Base-by-base conservation (phyloP, 2,888 invertebrate species). In the Meloe dianella region DNA sequence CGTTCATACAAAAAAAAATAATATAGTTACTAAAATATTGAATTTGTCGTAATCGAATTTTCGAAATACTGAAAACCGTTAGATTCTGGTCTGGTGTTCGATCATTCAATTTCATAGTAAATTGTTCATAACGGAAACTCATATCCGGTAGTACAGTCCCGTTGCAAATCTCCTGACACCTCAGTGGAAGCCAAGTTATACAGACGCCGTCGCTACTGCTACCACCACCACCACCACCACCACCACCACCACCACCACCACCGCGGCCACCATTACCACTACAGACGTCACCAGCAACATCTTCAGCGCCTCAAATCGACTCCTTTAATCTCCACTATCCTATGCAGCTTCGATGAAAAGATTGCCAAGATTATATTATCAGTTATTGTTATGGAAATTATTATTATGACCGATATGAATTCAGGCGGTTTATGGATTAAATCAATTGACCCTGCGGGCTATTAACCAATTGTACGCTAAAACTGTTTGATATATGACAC, bases 51-150 rank as follows among this genome's bases (percentile, higher is more conserved):
- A 66, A 68, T 68, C 64, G 68, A 62, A 68, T 68, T 68, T 68
- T 63, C 58, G 65, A 66, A 65, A 66, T 68, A 27, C 63, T 66
- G 68, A 61, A 68, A 68, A 66, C 68, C 65, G 65, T 68, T 63
- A 60, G 65, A 54, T 54, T 54, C 54, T 54, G 54, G 54, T 54
- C 27, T 66, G 63, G 65, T 63, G 68, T 79, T 75, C 77, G 76
- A 78, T 80, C 80, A 82, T 82, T 81, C 82, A 81, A 83, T 82
- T 82, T 82, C 79, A 79, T 78, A 80, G 81, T 77, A 91, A 92
- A 92, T 91, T 91, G 91, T 92, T 90, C 91, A 90, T 89, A 91
- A 90, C 91, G 91, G 90, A 90, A 91, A 89, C 90, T 92, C 91
- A 92, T 92, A 91, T 92, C 92, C 92, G 91, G 90, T 85, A 76